These are phyloP conservation scores for Acanthoscelides obtectus DNA, from an alignment of 2,888 invertebrate genomes.

Conservation along the genomic window DNA sequence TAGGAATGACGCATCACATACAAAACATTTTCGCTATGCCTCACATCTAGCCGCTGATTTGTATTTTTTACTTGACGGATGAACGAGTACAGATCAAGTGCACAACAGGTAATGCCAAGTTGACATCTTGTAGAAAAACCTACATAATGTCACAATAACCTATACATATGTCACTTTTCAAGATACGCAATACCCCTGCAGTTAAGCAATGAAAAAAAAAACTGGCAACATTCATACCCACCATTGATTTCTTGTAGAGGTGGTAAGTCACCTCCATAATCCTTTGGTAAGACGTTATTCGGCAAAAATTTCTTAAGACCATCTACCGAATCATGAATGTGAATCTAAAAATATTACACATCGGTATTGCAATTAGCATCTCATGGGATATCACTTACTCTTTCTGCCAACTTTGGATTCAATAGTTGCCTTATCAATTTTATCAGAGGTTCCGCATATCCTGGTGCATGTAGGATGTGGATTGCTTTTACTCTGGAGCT, in stretches of 20 bases:
- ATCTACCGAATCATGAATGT: slow-evolving; percentile 6
- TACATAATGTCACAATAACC: no score
- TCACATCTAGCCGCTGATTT: no score
- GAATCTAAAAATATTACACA: slow-evolving; percentile 3
- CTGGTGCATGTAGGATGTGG: slow-evolving; percentile 7
- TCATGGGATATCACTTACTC: slow-evolving; percentile 7
- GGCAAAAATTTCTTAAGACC: slow-evolving; percentile 6
- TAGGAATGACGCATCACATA: no score
- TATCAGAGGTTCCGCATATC: slow-evolving; percentile 6
- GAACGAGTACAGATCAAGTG: no score
- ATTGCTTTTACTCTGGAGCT: slow-evolving; percentile 10
- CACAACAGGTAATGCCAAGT: no score
- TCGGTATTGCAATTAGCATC: not conserved
- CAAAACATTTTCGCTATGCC: no score
- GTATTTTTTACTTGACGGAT: no score
- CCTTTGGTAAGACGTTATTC: slow-evolving; percentile 9
- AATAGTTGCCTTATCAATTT: slow-evolving; percentile 8
- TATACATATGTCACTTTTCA: no score
- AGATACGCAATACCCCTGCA: no score
- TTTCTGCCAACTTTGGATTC: slow-evolving; percentile 11
- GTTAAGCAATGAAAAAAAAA: no score
- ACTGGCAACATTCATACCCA: no score
- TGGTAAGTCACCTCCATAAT: slow-evolving; percentile 12
- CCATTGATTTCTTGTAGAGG: slow-evolving; percentile 9
- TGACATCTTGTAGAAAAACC: no score